Percentiles rank a stretch among this genome's conserved stretches.
These are phyloP conservation scores for Conus ventricosus DNA, from an alignment of 1,140 invertebrate genomes.

Conservation along the genomic window DNA sequence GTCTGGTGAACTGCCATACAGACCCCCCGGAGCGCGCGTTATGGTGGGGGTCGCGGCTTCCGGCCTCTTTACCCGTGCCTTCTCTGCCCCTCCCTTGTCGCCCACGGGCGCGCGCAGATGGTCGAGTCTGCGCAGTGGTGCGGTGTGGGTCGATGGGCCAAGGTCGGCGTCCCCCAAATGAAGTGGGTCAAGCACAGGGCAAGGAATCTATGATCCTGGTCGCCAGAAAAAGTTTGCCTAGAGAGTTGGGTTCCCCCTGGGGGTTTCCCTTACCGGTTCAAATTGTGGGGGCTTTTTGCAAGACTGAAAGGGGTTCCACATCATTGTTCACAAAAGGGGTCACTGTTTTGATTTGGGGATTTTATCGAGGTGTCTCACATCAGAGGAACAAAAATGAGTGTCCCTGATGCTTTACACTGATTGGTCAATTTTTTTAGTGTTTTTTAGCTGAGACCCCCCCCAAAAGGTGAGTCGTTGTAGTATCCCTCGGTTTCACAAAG, in stretches of 20 bases:
- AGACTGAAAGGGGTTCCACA: neutral
- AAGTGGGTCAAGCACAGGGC: neutral
- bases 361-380: no score
- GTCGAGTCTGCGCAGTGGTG: slow-evolving; percentile 20
- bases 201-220: slow-evolving; percentile 4
- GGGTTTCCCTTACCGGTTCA: neutral
- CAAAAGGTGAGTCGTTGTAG: no score
- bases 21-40: slow-evolving; percentile 9
- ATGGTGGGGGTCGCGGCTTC: slow-evolving; percentile 31
- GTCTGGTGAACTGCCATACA: slow-evolving; percentile 51
- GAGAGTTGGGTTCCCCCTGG: slow-evolving; percentile 1
- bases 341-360: no score
- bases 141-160: slow-evolving; percentile 1
- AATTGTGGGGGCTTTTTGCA: neutral
- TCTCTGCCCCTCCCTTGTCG: neutral
- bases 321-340: no score
- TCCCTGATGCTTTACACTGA: no score
- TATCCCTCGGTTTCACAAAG: no score
- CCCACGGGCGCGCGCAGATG: slow-evolving; percentile 4
- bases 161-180: neutral
- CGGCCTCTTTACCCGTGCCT: neutral
- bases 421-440: no score
- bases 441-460: no score
- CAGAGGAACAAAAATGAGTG: no score
- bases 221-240: slow-evolving; percentile 15